These are phyloP conservation scores for Papilio polytes DNA, from an alignment of 1,140 invertebrate species.

Conservation along the genomic window DNA sequence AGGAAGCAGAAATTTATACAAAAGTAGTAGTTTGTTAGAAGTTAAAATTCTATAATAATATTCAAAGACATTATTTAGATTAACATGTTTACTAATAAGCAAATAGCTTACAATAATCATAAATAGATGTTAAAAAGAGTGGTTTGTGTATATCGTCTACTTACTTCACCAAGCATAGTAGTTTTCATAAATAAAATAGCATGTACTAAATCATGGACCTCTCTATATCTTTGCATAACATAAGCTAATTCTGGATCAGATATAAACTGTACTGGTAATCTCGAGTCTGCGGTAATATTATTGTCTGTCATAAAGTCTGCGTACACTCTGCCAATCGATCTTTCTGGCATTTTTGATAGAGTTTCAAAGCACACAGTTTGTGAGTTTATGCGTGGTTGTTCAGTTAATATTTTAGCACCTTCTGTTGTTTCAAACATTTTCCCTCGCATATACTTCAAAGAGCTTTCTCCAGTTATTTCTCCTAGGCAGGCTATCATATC, in stretches of 20 bases:
- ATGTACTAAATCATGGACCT: constrained; percentile 98
- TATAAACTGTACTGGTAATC: constrained; percentile 95
- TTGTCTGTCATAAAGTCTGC: constrained; percentile 92
- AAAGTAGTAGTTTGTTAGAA: no score
- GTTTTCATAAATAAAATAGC: constrained; percentile 96
- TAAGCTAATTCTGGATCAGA: constrained; percentile 96
- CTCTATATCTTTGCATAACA: constrained; percentile 98
- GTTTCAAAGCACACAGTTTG: constrained; percentile 90
- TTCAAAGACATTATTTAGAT: no score
- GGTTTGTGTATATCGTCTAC: constrained; percentile 18
- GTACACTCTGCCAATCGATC: constrained; percentile 94
- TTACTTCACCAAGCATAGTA: constrained; percentile 93
- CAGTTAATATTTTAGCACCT: constrained; percentile 89
- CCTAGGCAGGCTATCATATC: constrained; percentile 98
- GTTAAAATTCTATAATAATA: no score
- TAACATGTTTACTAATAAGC: no score
- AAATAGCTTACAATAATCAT: no score
- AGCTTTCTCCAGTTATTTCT: constrained; percentile 92
- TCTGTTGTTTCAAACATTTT: constrained; percentile 88
- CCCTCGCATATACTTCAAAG: constrained; percentile 87
- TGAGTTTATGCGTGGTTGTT: constrained; percentile 95
- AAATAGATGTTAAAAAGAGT: not conserved
- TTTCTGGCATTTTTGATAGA: constrained; percentile 89
- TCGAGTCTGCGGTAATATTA: constrained; percentile 96
- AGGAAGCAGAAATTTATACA: not conserved